Evolutionary conservation across 1,140 invertebrate species (phyloP), one percentile per base, ranked within the genome.

Genomic region (Lamellibrachia luymesi): DNA sequence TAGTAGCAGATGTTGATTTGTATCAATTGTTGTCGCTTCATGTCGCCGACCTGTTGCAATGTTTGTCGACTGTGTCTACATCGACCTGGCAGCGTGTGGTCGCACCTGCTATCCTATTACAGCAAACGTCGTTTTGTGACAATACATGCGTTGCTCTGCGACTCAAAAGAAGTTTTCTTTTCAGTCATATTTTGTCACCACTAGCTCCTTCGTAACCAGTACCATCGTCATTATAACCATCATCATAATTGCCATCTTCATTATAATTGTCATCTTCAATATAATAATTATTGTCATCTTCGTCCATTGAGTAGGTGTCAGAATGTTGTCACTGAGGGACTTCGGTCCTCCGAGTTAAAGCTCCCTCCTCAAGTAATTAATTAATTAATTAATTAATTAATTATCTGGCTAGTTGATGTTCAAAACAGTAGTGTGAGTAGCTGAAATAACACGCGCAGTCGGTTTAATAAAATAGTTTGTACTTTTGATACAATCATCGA

Each of bases 21-120:
- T 80, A 80, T 80, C 64, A 80, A 80, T 80, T 80, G 64, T 22
- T 80, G 64, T 80, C 64, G 64, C 64, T 80, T 80, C 64, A 80
- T 80, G 64, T 80, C 64, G 64, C 64, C 64, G 64, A 17, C 64
- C 25, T 80, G 64, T 4, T 4, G 64, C 64, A 22, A 80, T 22
- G 64, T 80, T 80, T 38, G 38, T 38, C 38, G 38, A 38, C 38
- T 38, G 0, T 38, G 38, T 80, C 64, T 17, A 80, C 13, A 80
- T 10, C 17, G 64, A 10, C 64, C 17, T 6, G 8, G 13, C 4
- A 80, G 25, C 64, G 13, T 4, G 8, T 80, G 64, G 13, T 22
- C 13, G 17, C 64, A 80, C 8, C 64, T 80, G 64, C 64, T 22
- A 80, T 80, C 25, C 64, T 22, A 80, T 8, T 80, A 80, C 64